Percentiles rank a stretch among this genome's conserved stretches.
phyloP scores from a whole-genome alignment of 2,113 vertebrate species.

The Marmota monax region DNA sequence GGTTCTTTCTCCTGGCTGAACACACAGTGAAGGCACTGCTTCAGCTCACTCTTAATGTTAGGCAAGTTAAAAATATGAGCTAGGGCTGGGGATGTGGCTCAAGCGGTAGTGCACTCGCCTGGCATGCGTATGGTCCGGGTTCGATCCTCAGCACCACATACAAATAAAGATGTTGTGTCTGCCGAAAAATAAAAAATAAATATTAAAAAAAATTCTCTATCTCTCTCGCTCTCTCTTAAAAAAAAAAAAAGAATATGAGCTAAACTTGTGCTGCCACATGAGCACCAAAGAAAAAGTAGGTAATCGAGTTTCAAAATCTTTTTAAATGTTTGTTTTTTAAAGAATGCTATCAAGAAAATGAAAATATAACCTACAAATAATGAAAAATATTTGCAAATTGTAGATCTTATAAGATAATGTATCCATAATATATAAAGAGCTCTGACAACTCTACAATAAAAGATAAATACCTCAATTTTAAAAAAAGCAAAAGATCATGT shows the following conservation, averaged over 20 bases:
- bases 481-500: neutral
- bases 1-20: neutral
- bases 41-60: neutral
- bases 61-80: neutral
- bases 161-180: too few species aligned
- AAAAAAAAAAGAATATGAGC: neutral
- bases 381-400: neutral
- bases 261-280: neutral
- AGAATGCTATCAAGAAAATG: neutral
- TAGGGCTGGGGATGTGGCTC: neutral
- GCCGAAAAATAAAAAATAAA: too few species aligned
- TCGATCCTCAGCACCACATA: too few species aligned
- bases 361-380: neutral
- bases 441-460: neutral
- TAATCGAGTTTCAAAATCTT: neutral
- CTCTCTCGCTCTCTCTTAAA: too few species aligned
- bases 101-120: too few species aligned
- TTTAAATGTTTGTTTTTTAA: neutral
- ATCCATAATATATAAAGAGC: neutral
- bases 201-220: too few species aligned
- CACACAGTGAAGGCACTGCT: neutral
- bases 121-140: too few species aligned
- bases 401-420: neutral
- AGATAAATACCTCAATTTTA: neutral
- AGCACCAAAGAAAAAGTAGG: neutral